These are phyloP conservation scores for Cecropterus lyciades DNA, from an alignment of 1,140 invertebrate species.

Conservation along the genomic window DNA sequence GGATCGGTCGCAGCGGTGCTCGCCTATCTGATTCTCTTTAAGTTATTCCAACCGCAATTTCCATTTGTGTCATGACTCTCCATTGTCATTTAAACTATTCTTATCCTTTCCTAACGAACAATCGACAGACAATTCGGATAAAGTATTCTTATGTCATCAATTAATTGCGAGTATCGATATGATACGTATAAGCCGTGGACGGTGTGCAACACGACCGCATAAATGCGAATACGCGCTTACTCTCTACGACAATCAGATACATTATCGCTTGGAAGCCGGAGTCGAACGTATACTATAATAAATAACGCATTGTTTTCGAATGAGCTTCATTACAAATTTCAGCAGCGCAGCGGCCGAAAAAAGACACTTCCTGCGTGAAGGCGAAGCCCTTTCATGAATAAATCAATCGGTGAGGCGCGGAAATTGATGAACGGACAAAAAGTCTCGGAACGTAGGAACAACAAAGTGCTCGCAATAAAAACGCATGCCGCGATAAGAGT, in stretches of 20 bases:
- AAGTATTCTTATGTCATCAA: slow-evolving; percentile 36
- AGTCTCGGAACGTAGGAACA: slow-evolving; percentile 71
- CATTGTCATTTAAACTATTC: slow-evolving; percentile 70
- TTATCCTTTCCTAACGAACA: slow-evolving; percentile 52
- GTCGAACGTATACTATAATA: slow-evolving; percentile 60
- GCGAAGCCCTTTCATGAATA: slow-evolving; percentile 79
- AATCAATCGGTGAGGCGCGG: slow-evolving; percentile 80
- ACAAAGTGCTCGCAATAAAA: slow-evolving; percentile 80
- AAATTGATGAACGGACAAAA: slow-evolving; percentile 82
- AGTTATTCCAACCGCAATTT: slow-evolving; percentile 78
- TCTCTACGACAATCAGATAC: slow-evolving; percentile 34
- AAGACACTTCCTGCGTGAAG: slow-evolving; percentile 79
- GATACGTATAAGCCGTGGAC: not conserved
- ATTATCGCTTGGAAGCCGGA: slow-evolving; percentile 45
- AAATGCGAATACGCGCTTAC: not conserved
- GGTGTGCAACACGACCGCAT: not conserved
- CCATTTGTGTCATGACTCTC: slow-evolving; percentile 71
- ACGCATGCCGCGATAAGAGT: slow-evolving; percentile 69
- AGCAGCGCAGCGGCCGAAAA: slow-evolving; percentile 72
- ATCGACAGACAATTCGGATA: slow-evolving; percentile 26
- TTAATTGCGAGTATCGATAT: slow-evolving; percentile 24
- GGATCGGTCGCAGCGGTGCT: slow-evolving; percentile 76
- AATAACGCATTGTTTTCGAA: slow-evolving; percentile 81
- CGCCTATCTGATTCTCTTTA: slow-evolving; percentile 81
- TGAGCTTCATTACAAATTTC: slow-evolving; percentile 83